Conservation (phyloP, 2,888 invertebrate genomes). For the Lucinisca nassula region DNA sequence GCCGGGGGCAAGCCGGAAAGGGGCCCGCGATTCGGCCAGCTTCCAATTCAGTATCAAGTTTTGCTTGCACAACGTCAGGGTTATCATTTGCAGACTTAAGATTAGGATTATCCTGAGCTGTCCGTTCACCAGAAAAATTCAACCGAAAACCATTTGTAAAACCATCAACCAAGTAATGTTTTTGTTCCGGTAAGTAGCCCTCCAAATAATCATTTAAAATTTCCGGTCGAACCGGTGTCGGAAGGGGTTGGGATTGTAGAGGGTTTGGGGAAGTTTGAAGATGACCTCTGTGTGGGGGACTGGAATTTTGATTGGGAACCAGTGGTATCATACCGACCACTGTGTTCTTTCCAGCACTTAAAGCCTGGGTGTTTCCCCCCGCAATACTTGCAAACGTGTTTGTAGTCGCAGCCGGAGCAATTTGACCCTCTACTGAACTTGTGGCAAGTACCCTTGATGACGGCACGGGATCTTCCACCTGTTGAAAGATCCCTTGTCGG, state of each 20-base stretch:
- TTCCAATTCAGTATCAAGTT: not conserved
- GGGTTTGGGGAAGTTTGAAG: not conserved
- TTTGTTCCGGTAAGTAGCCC: not conserved
- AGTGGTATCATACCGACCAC: not conserved
- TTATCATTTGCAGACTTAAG: not conserved
- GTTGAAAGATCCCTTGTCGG: not conserved
- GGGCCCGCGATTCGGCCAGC: conserved; percentile 33
- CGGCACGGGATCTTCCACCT: not conserved
- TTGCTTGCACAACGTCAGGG: not conserved
- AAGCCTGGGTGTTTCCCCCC: not conserved
- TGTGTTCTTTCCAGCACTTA: not conserved
- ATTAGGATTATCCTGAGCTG: not conserved
- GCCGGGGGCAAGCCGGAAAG: not conserved
- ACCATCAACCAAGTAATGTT: not conserved
- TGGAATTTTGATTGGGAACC: not conserved
- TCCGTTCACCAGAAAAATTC: not conserved
- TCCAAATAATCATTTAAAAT: not conserved
- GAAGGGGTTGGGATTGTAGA: not conserved
- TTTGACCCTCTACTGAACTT: not conserved
- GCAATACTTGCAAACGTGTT: not conserved
- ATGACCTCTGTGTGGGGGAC: not conserved
- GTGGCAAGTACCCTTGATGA: not conserved
- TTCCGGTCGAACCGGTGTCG: not conserved
- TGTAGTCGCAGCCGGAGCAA: not conserved
- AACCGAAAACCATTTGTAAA: not conserved